Evolutionary conservation across 2,113 vertebrate genomes (phyloP), one percentile per base, ranked within the genome.

Genomic region (Setophaga coronata): DNA sequence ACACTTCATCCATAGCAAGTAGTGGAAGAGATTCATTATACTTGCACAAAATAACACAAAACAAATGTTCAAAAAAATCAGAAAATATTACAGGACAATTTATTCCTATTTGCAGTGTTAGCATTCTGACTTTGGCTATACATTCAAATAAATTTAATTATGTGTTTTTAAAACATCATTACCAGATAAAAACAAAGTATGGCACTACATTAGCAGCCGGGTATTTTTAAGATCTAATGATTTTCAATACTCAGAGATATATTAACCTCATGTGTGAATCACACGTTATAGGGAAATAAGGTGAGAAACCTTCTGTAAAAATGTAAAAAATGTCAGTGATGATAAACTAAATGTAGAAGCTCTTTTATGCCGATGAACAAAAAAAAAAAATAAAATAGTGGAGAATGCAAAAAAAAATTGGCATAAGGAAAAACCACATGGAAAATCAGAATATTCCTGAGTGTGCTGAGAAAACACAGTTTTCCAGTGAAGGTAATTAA

Each of bases 401-500:
- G 18, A 34, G 33, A 85, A 71, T 34, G 7, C 2, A 92, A 91
- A 89, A 84, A 56, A 12, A 60, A 29, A 15, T 25, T 21, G 23
- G 7, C 50, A 70, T 23, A 53, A n/a, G 40, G 40, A 61, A 80
- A 92, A 88, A 34, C 1, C n/a, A 69, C 18, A 42, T 4, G 31
- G 48, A 34, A 90, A 90, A 86, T 36, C 43, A 74, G 48, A 84
- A 56, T 56, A 83, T 74, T 66, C 33, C 56, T 5, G 0, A 76
- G 13, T 76, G 43, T 67, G 15, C 29, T 48, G 36, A 51, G 87
- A 85, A 93, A 76, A 5, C 56, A 88, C 42, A 86, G 47, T 69
- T 93, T 94, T 85, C 87, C 71, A 62, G 14, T 80, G 65, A 84
- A 90, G 65, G 13, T 36, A 50, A 80, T 95, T 91, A 93, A 82